These are phyloP conservation scores for Dallia pectoralis DNA, from an alignment of 2,797 vertebrate genomes.

Conservation along the genomic window DNA sequence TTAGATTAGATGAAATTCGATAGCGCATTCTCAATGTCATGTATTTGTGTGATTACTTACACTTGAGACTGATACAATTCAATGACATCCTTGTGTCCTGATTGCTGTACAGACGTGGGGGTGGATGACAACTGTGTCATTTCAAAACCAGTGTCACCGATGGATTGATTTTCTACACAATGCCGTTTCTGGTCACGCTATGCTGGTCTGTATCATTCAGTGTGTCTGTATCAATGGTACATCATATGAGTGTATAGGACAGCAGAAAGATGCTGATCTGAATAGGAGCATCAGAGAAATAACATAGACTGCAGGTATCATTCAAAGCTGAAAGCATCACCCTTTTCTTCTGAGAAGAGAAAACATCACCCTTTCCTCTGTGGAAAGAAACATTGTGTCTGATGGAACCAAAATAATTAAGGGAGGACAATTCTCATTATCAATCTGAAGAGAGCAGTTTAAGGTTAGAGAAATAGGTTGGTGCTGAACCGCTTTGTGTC, in stretches of 20 bases:
- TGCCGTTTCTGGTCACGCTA: conserved; percentile 60
- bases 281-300: no score
- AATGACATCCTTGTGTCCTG: conserved; percentile 53
- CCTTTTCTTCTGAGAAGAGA: background rate
- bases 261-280: conserved; percentile 65
- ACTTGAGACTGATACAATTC: conserved; percentile 41
- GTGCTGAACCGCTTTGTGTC: conserved; percentile 25
- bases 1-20: conserved; percentile 48
- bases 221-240: conserved; percentile 51
- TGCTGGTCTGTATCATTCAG: conserved; percentile 55
- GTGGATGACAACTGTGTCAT: conserved; percentile 43
- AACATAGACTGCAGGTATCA: conserved; percentile 41
- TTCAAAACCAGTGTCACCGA: conserved; percentile 49
- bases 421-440: conserved; percentile 10
- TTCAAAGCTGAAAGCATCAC: conserved; percentile 4
- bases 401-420: background rate
- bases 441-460: conserved; percentile 13
- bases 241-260: conserved; percentile 52
- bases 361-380: background rate
- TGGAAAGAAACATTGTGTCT: conserved; percentile 9
- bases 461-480: background rate
- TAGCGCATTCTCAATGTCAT: conserved; percentile 38
- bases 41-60: conserved; percentile 52
- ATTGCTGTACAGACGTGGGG: conserved; percentile 21
- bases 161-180: conserved; percentile 57